Conservation (phyloP, 2,113 vertebrate species). For the Sarotherodon lohbergeri region DNA sequence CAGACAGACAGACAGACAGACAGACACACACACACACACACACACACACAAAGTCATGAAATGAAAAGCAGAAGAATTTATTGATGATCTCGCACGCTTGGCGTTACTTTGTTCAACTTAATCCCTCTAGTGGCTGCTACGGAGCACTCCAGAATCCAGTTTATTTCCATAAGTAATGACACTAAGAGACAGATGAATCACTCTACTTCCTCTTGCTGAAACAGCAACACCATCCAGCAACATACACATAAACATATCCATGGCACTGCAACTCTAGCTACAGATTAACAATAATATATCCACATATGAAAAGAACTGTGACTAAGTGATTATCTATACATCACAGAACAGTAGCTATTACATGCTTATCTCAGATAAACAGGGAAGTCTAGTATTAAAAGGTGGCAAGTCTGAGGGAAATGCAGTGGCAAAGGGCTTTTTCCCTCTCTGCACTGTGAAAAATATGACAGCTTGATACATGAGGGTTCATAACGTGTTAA, state of each 20-base stretch:
- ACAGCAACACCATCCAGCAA: not conserved
- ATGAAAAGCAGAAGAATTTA: not conserved
- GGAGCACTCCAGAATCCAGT: not conserved
- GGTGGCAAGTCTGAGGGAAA: rapidly evolving
- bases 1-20: rapidly evolving
- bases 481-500: not conserved
- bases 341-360: not conserved
- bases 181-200: not conserved
- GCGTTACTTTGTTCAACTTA: not conserved
- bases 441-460: not conserved
- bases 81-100: not conserved
- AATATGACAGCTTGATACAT: not conserved
- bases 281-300: not conserved
- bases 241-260: not conserved
- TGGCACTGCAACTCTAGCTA: not conserved
- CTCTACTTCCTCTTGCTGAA: not conserved
- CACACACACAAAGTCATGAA: not conserved
- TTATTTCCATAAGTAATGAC: not conserved
- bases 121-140: not conserved
- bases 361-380: rapidly evolving
- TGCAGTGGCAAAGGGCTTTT: not conserved
- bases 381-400: not conserved
- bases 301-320: not conserved
- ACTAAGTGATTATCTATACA: not conserved
- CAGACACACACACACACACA: not conserved